A percentile compares a stretch with the other conserved stretches of the same genome.
Conservation (phyloP, 2,888 invertebrate genomes). For the Axea sp. region DNA sequence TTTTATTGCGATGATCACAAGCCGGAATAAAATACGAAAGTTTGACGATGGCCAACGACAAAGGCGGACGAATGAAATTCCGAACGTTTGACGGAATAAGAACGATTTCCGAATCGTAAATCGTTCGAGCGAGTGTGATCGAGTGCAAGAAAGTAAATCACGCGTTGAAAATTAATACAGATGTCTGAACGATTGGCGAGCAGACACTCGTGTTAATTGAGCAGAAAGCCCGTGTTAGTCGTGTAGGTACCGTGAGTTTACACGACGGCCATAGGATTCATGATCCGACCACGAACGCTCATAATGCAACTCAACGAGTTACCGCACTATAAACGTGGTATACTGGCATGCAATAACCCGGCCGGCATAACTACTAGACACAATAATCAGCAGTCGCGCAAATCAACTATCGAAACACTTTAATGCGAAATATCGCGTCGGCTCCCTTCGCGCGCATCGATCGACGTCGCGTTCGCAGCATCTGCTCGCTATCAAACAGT, state of each 20-base stretch:
- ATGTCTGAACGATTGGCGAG: constrained; percentile 33
- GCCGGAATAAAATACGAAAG: too few species aligned
- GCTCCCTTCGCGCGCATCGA: constrained; percentile 2
- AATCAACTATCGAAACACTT: constrained; percentile 60
- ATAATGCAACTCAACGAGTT: constrained; percentile 70
- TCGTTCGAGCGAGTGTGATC: too few species aligned
- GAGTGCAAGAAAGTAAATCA: too few species aligned
- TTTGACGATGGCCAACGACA: too few species aligned
- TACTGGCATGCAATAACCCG: constrained; percentile 49
- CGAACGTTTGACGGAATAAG: too few species aligned
- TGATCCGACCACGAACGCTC: constrained; percentile 65
- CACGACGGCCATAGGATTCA: constrained; percentile 64
- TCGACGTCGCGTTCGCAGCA: neutral
- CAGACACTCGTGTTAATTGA: constrained; percentile 54
- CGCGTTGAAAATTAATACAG: constrained; percentile 16
- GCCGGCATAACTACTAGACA: constrained; percentile 66
- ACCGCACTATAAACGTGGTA: constrained; percentile 67
- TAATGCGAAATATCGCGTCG: constrained; percentile 15
- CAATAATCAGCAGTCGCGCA: constrained; percentile 66
- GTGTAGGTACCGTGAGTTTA: constrained; percentile 60
- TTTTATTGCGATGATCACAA: too few species aligned
- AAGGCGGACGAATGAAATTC: too few species aligned
- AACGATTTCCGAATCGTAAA: too few species aligned
- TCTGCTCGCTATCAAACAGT: neutral
- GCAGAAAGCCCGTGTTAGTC: constrained; percentile 41